These are phyloP conservation scores for Salminus brasiliensis DNA, from an alignment of 2,113 vertebrate species.

Conservation along the genomic window DNA sequence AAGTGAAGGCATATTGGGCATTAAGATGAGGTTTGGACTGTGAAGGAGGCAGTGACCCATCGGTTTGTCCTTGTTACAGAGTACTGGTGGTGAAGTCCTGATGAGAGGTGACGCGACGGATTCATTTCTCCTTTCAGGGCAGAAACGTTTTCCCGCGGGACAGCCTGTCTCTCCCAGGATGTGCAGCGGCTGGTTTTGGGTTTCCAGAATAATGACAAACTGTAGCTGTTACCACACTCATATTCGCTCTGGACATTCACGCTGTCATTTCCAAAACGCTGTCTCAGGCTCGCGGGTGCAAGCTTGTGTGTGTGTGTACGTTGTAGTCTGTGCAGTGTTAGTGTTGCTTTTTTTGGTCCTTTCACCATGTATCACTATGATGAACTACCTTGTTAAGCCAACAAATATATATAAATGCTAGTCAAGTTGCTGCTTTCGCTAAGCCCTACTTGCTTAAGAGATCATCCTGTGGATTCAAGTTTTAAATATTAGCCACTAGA, in stretches of 20 bases:
- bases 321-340: constrained; percentile 32
- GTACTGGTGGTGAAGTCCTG: constrained; percentile 41
- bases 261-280: constrained; percentile 29
- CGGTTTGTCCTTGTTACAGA: constrained; percentile 49
- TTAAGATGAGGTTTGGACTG: constrained; percentile 6
- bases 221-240: constrained; percentile 52
- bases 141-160: constrained; percentile 68
- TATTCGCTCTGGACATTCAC: constrained; percentile 10
- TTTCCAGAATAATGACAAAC: constrained; percentile 57
- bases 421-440: constrained; percentile 8
- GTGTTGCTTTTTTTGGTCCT: background rate
- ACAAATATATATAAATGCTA: constrained; percentile 6
- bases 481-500: background rate
- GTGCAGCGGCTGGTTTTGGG: constrained; percentile 62
- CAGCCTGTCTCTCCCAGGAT: constrained; percentile 70
- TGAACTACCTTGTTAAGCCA: constrained; percentile 20
- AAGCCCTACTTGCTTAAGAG: constrained; percentile 22
- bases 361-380: constrained; percentile 1
- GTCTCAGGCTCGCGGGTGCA: background rate
- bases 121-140: constrained; percentile 78
- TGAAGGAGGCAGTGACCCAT: constrained; percentile 22
- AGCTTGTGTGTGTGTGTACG: constrained; percentile 23
- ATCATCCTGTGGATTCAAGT: constrained; percentile 1
- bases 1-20: background rate
- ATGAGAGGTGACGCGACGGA: constrained; percentile 66